Evolutionary conservation across 2,888 invertebrate species (phyloP), one percentile per base, ranked within the genome.

Genomic region (Lagria hirta): DNA sequence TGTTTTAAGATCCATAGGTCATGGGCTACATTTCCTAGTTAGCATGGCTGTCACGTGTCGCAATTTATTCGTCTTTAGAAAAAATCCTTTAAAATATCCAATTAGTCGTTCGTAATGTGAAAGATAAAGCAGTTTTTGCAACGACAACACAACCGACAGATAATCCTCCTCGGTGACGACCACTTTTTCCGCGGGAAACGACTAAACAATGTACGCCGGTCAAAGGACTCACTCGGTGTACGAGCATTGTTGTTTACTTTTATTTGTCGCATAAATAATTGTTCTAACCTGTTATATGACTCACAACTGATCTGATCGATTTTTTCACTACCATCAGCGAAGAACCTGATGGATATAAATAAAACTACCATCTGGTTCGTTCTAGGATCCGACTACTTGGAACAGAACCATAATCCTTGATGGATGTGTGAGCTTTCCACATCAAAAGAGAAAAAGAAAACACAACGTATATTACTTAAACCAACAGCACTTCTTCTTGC

Each of bases 191-290:
- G 65, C 65, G 65, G 64, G 66, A 64, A 61, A 61, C 64, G 55
- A 56, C 65, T 55, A 64, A 65, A 66, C 65, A 66, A 65, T 66
- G 66, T 68, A 62, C 63, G 53, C 57, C 65, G 65, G 64, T 67
- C 64, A 65, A 64, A 64, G 66, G 65, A 66, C 65, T 68, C 62
- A 52, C n/a, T n/a, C n/a, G n/a, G n/a, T n/a, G 58, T 63, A 64
- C 65, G 57, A 64, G 64, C 66, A 64, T 64, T 67, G 68, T 69
- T 69, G 68, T 69, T 68, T 68, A 66, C 68, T 69, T 69, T 69
- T 69, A 68, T 69, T 69, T 69, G 67, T 63, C 65, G 67, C 65
- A 69, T 69, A 69, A 69, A 69, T 68, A 68, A 69, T 65, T 67
- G 64, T n/a, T n/a, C n/a, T 60, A 67, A 68, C 68, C 69, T 68